These are phyloP conservation scores for Anoura caudifer DNA, from an alignment of 2,113 vertebrate genomes.

Conservation along the genomic window DNA sequence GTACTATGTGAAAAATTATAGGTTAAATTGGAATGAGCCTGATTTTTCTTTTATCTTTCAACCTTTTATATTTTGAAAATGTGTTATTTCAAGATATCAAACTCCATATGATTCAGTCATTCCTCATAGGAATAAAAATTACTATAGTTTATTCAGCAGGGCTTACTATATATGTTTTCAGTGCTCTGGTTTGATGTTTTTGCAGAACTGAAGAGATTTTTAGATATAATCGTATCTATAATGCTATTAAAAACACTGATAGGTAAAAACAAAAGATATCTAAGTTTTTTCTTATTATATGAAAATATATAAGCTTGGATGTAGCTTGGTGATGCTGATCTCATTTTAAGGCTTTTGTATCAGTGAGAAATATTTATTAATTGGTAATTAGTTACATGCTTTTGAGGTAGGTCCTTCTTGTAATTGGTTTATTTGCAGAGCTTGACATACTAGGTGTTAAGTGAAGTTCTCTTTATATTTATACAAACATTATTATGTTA, in stretches of 20 bases:
- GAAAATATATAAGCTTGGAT: not conserved
- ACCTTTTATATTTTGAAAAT: slow-evolving; percentile 44
- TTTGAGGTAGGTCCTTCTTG: not conserved
- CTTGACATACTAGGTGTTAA: not conserved
- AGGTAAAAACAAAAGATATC: not conserved
- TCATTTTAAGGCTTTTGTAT: not conserved
- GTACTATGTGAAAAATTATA: not conserved
- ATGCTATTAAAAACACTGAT: not conserved
- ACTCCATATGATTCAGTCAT: not conserved
- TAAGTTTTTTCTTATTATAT: not conserved
- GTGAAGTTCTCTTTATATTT: not conserved
- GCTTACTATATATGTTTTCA: not conserved
- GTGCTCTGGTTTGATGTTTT: not conserved
- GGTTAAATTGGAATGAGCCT: slow-evolving; percentile 42
- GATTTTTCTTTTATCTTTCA: slow-evolving; percentile 36
- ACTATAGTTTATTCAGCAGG: not conserved
- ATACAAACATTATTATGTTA: not conserved
- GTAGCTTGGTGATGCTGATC: not conserved
- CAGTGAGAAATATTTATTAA: not conserved
- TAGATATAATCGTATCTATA: not conserved
- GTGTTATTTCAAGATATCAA: not conserved
- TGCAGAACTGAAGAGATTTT: slow-evolving; percentile 1
- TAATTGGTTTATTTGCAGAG: not conserved
- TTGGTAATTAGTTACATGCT: not conserved
- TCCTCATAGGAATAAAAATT: slow-evolving; percentile 38